Conservation (phyloP, 2,888 invertebrate species). For the Fragum sueziense region DNA sequence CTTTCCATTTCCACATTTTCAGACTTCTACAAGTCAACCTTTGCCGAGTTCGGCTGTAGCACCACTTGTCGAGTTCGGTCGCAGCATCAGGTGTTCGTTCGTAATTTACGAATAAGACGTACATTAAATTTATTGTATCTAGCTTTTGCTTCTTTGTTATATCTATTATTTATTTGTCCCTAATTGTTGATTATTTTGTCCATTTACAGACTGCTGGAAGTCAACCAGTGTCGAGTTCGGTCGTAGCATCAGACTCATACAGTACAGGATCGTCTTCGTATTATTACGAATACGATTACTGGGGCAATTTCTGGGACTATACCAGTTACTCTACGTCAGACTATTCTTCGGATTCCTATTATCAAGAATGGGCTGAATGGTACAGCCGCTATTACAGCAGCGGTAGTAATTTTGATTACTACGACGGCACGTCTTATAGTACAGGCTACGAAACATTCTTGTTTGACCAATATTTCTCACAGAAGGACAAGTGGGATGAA, state of each 20-base stretch:
- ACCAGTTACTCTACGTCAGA: not conserved
- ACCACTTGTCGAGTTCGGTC: too few relatives aligned
- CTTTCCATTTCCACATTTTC: too few relatives aligned
- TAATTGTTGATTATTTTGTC: too few relatives aligned
- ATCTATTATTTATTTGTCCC: too few relatives aligned
- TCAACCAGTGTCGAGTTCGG: not conserved
- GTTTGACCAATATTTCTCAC: constrained; percentile 32
- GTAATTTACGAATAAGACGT: too few relatives aligned
- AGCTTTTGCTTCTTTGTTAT: too few relatives aligned
- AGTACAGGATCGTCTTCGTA: not conserved
- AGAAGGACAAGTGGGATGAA: constrained; percentile 51
- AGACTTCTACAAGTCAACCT: too few relatives aligned
- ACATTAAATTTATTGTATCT: too few relatives aligned
- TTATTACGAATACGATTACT: constrained; percentile 35
- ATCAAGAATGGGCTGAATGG: constrained; percentile 15
- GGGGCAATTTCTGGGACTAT: constrained; percentile 25
- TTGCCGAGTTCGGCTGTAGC: too few relatives aligned
- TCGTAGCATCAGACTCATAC: not conserved
- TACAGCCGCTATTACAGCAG: constrained; percentile 18
- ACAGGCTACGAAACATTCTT: constrained; percentile 5
- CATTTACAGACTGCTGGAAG: too few relatives aligned
- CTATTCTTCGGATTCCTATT: not conserved
- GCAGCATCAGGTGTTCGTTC: too few relatives aligned
- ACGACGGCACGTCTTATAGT: not conserved
- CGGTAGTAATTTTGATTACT: not conserved